Evolutionary conservation across 1,140 invertebrate genomes (phyloP).

Genomic region (Luehdorfia chinensis): DNA sequence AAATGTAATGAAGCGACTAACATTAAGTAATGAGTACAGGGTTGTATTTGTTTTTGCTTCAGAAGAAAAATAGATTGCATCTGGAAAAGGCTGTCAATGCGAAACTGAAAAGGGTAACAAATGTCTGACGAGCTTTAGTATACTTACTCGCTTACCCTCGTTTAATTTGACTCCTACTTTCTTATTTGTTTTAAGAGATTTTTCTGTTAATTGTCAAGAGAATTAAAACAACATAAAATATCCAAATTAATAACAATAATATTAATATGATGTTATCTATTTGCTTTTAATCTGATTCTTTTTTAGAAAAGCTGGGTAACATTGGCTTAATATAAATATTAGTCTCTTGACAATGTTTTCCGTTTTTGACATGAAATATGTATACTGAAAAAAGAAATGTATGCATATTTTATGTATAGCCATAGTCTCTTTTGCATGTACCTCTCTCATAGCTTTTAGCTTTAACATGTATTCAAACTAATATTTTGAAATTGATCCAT

Average conservation of each 20-base stretch:
- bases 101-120: constrained; percentile 72
- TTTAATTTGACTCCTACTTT: constrained; percentile 47
- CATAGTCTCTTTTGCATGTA: constrained; percentile 35
- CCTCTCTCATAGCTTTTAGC: constrained; percentile 36
- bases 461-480: constrained; percentile 17
- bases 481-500: constrained; percentile 1
- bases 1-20: too few species aligned
- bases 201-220: constrained; percentile 54
- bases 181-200: constrained; percentile 41
- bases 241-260: background rate
- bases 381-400: constrained; percentile 19
- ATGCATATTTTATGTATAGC: constrained; percentile 29
- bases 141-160: constrained; percentile 65
- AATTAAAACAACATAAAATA: constrained; percentile 12
- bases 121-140: constrained; percentile 56
- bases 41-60: constrained; percentile 72
- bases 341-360: constrained; percentile 38
- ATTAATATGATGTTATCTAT: background rate
- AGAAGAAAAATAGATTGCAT: constrained; percentile 77
- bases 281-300: too few species aligned
- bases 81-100: constrained; percentile 72
- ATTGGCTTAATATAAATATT: constrained; percentile 12
- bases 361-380: constrained; percentile 26
- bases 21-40: constrained; percentile 32
- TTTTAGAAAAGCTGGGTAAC: background rate